Evolutionary conservation across 2,888 invertebrate genomes (phyloP), one percentile per base, ranked within the genome.

Genomic region (Nomada hirtipes): DNA sequence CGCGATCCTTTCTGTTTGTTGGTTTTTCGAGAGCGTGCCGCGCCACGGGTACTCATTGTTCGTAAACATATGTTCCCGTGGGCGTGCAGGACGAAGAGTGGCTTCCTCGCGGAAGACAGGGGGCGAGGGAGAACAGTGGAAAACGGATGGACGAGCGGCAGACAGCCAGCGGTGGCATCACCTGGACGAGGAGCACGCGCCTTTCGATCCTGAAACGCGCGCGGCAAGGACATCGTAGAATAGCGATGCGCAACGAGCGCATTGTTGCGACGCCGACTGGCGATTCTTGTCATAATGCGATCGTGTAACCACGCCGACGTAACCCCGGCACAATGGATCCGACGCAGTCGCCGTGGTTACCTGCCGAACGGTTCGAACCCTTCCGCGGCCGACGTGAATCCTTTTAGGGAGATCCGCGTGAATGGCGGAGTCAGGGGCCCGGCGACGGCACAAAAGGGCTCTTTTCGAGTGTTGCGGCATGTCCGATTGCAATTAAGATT

Each of bases 21-120:
- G 86, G 74, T 84, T 83, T 88, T 82, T 89, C 79, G 72, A 86
- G 81, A 76, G 79, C 80, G 55, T 59, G 55, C 76, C 71, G 78
- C 73, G 78, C 79, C 76, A 53, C 73, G 70, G 67, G 59, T 7
- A 23, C 65, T 57, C 68, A 90, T 89, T 89, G 87, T 90, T 71
- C 88, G 80, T 80, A 83, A 88, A 90, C 90, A 90, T 90, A 90
- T 90, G 90, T 89, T 90, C 88, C 67, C 42, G 87, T 87, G 75
- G 82, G 84, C 76, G 82, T 85, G 76, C 74, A 59, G 50, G 68
- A 67, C 73, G 70, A 67, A 72, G 82, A 76, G 53, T n/a, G 20
- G n/a, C 50, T 47, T 29, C 26, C 53, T 50, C 1, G 15, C 36
- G 18, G 60, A 7, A 15, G 47, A 15, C n/a, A 63, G 50, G 57